Conservation (phyloP, 2,113 vertebrate genomes). For the Phainopepla nitens region DNA sequence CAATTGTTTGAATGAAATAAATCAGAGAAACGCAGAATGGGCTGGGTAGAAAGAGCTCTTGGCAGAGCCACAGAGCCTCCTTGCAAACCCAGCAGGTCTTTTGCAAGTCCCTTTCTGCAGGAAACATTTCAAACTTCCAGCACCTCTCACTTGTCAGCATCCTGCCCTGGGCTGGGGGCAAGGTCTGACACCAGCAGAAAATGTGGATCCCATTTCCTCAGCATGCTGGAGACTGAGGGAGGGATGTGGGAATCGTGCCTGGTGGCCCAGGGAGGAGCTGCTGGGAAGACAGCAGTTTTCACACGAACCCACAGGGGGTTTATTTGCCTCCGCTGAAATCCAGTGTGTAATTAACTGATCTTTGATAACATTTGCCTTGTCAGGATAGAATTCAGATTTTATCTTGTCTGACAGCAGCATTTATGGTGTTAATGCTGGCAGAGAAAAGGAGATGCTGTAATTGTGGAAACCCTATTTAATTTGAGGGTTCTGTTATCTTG, state of each 20-base stretch:
- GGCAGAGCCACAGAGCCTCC: neutral
- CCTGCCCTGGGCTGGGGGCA: neutral
- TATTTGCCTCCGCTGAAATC: slow-evolving; percentile 37
- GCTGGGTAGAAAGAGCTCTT: neutral
- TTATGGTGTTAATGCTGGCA: slow-evolving; percentile 50
- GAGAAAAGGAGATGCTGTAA: slow-evolving; percentile 46
- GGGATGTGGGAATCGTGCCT: neutral
- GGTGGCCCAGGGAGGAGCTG: neutral
- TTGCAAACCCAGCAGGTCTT: neutral
- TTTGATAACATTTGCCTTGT: slow-evolving; percentile 64
- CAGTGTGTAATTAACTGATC: slow-evolving; percentile 65
- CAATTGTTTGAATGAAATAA: neutral
- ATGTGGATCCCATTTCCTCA: neutral
- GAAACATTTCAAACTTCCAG: neutral
- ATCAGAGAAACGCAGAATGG: neutral
- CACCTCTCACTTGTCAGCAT: neutral
- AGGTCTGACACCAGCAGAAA: neutral
- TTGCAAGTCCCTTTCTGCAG: neutral
- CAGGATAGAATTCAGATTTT: slow-evolving; percentile 60
- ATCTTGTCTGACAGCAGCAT: slow-evolving; percentile 60
- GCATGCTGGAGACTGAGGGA: accelerated
- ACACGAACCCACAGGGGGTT: neutral
- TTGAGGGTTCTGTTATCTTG: slow-evolving; percentile 65
- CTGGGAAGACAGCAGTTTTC: neutral
- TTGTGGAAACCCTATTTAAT: slow-evolving; percentile 60